phyloP scores from a whole-genome alignment of 2,797 vertebrate species.

The Atherinosoma microstoma region DNA sequence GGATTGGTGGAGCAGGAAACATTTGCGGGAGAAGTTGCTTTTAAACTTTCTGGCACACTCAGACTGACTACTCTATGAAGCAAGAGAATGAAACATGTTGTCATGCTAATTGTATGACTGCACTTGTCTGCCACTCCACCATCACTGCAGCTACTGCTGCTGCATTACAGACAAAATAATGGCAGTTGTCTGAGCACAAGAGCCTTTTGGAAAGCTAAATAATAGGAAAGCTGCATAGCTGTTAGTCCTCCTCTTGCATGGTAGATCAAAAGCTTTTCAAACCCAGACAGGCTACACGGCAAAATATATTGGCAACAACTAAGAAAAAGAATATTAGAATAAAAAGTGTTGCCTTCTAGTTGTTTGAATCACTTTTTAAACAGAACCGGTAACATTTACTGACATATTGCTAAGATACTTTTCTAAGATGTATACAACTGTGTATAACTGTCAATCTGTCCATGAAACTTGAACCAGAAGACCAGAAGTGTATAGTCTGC shows the following conservation, averaged over 20 bases:
- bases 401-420: slow-evolving; percentile 24
- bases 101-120: slow-evolving; percentile 59
- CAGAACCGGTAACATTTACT: slow-evolving; percentile 16
- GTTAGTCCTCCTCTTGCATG: slow-evolving; percentile 48
- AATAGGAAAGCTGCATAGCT: slow-evolving; percentile 12
- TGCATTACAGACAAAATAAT: slow-evolving; percentile 31
- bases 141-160: slow-evolving; percentile 33
- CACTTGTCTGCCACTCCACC: slow-evolving; percentile 39
- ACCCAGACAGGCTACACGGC: slow-evolving; percentile 55
- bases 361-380: slow-evolving; percentile 1
- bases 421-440: not conserved
- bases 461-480: slow-evolving; percentile 63
- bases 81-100: slow-evolving; percentile 41
- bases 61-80: slow-evolving; percentile 37
- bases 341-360: slow-evolving; percentile 31
- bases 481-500: too few relatives aligned
- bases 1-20: slow-evolving; percentile 17
- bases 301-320: slow-evolving; percentile 55
- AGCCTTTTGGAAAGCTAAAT: slow-evolving; percentile 15
- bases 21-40: slow-evolving; percentile 12
- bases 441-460: slow-evolving; percentile 45
- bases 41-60: slow-evolving; percentile 40
- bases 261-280: slow-evolving; percentile 45
- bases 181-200: slow-evolving; percentile 21
- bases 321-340: slow-evolving; percentile 57